phyloP scores from a whole-genome alignment of 2,797 vertebrate species.

The Sebastes kiyomatsui region DNA sequence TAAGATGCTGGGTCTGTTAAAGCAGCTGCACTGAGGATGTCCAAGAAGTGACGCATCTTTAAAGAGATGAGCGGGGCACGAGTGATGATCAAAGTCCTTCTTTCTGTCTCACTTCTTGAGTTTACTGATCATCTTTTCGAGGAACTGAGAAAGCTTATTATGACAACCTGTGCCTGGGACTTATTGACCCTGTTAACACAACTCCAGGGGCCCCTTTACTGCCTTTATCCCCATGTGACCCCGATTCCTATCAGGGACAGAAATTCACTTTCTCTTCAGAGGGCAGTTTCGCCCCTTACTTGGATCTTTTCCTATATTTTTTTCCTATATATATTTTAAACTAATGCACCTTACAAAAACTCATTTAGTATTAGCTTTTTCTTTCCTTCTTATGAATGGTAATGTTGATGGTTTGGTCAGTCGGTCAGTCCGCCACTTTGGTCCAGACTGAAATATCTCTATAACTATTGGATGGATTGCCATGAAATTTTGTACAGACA shows the following conservation, averaged over 20 bases:
- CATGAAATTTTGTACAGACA: background rate
- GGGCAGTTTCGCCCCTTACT: background rate
- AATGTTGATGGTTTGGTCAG: too few relatives aligned
- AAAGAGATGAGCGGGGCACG: background rate
- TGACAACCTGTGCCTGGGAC: background rate
- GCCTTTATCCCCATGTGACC: background rate
- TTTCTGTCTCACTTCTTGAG: background rate
- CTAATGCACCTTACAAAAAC: background rate
- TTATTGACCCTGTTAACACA: background rate
- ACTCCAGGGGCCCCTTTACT: background rate
- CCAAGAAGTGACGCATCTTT: background rate
- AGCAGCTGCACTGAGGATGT: background rate
- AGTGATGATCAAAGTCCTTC: constrained; percentile 1
- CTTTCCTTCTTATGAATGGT: background rate
- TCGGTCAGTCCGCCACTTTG: too few relatives aligned
- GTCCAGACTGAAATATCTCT: background rate
- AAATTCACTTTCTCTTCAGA: background rate
- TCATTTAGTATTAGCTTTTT: background rate
- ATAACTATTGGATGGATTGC: too few relatives aligned
- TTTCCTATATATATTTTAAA: too few relatives aligned
- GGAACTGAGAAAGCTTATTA: background rate
- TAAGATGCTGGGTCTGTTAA: background rate
- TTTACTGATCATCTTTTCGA: constrained; percentile 3
- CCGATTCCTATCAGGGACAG: background rate
- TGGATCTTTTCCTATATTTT: background rate